Conservation (phyloP, 2,113 vertebrate genomes). For the Odontesthes bonariensis region DNA sequence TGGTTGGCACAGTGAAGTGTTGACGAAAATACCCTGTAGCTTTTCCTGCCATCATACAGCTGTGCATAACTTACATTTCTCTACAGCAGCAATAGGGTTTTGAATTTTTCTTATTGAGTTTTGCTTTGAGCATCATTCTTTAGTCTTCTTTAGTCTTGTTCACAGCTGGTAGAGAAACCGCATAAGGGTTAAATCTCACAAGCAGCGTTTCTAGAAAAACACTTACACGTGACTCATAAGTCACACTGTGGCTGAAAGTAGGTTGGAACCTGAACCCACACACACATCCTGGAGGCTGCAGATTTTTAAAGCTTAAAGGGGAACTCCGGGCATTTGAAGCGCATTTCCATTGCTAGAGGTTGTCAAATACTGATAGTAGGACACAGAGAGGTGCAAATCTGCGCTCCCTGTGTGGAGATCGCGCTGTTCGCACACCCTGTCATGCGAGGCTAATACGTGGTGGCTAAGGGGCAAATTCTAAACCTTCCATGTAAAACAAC, state of each 20-base stretch:
- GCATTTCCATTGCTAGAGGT: no score
- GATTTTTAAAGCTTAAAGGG: neutral
- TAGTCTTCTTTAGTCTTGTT: neutral
- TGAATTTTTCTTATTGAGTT: neutral
- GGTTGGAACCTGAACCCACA: conserved; percentile 13
- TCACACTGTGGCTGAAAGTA: conserved; percentile 33
- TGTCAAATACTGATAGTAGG: no score
- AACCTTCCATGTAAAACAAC: no score
- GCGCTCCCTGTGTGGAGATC: no score
- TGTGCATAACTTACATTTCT: neutral
- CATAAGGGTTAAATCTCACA: neutral
- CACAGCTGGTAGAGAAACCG: neutral
- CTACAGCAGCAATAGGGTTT: neutral
- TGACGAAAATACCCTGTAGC: neutral
- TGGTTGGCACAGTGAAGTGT: neutral
- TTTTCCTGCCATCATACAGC: no score
- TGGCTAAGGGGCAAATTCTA: no score
- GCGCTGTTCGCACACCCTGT: no score
- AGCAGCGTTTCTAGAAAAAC: conserved; percentile 14
- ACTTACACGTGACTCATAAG: conserved; percentile 24
- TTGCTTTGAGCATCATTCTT: neutral
- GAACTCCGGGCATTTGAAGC: no score
- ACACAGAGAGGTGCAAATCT: no score
- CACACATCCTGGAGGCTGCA: neutral
- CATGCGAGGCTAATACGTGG: no score